These are phyloP conservation scores for Protodeltote pygarga DNA, from an alignment of 2,888 invertebrate species.

Conservation along the genomic window DNA sequence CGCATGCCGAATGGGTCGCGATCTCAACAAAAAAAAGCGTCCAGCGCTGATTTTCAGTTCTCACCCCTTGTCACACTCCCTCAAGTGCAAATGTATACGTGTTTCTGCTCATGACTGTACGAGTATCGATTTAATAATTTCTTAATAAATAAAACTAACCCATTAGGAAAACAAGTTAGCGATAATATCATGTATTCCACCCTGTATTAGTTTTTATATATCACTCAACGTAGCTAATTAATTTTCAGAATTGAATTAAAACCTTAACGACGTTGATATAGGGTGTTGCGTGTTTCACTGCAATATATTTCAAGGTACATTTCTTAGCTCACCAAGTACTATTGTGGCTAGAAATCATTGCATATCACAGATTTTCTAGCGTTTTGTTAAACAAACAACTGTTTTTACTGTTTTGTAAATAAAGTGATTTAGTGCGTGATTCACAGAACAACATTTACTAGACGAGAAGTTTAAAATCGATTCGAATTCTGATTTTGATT, in stretches of 20 bases:
- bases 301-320: conserved; percentile 40
- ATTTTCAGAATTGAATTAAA: conserved; percentile 43
- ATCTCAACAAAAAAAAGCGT: too few species aligned
- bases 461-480: too few species aligned
- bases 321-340: conserved; percentile 26
- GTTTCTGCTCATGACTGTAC: too few species aligned
- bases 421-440: too few species aligned
- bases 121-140: too few species aligned
- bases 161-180: conserved; percentile 6
- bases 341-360: conserved; percentile 24
- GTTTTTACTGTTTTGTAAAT: too few species aligned
- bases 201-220: conserved; percentile 18
- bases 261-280: conserved; percentile 44
- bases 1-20: too few species aligned
- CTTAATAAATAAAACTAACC: neutral
- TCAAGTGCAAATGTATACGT: too few species aligned
- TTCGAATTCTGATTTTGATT: too few species aligned
- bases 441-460: too few species aligned
- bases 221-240: conserved; percentile 30
- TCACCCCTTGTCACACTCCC: too few species aligned
- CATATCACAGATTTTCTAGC: conserved; percentile 10
- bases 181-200: conserved; percentile 9
- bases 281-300: conserved; percentile 39
- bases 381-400: neutral
- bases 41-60: too few species aligned